Evolutionary conservation across 2,888 invertebrate genomes (phyloP).

Genomic region (Thera obeliscata): DNA sequence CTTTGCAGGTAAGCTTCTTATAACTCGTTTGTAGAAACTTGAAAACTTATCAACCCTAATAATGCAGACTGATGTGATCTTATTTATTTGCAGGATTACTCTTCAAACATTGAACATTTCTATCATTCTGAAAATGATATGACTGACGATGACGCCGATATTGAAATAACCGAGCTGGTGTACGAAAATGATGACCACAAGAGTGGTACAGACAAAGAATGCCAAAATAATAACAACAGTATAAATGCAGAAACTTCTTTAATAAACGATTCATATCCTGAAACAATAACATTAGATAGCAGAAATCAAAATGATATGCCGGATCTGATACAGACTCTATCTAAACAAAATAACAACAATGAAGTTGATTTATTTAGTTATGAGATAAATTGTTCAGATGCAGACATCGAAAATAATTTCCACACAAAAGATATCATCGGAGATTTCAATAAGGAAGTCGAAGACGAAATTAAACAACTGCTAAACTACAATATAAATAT

Average conservation of each 20-base stretch:
- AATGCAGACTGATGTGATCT: not conserved
- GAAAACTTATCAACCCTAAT: not conserved
- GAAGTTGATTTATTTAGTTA: conserved; percentile 52
- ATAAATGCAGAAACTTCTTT: conserved; percentile 47
- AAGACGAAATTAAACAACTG: conserved; percentile 83
- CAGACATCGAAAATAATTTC: conserved; percentile 79
- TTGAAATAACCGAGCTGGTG: conserved; percentile 67
- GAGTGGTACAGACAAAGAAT: conserved; percentile 51
- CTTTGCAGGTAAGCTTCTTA: conserved; percentile 80
- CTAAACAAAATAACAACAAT: conserved; percentile 71
- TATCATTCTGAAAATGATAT: conserved; percentile 83
- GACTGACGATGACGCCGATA: conserved; percentile 78
- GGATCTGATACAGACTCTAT: conserved; percentile 73
- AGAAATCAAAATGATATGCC: conserved; percentile 67
- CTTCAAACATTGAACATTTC: conserved; percentile 76
- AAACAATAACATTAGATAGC: conserved; percentile 53
- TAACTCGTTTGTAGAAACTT: conserved; percentile 1
- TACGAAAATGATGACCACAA: conserved; percentile 59
- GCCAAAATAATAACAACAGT: conserved; percentile 71
- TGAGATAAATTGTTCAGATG: conserved; percentile 65
- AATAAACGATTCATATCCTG: conserved; percentile 43
- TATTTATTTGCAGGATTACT: conserved; percentile 69
- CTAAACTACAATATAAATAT: conserved; percentile 78
- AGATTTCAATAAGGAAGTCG: conserved; percentile 85
- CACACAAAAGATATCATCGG: conserved; percentile 81